Base-by-base conservation (phyloP, 1,140 invertebrate species). In the Atta colombica region DNA sequence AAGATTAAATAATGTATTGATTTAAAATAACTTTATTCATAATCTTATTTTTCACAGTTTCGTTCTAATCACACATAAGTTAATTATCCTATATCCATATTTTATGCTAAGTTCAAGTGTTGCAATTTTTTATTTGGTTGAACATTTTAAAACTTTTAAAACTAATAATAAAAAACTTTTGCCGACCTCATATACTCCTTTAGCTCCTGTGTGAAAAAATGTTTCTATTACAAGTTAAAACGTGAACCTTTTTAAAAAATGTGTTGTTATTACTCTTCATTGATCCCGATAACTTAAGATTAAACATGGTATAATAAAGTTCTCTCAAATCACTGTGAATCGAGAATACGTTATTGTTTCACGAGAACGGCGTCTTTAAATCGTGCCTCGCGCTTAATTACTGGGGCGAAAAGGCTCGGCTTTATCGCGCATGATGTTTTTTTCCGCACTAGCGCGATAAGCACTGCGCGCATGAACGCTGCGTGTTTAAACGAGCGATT, bases 341-440 rank as follows among this genome's bases (percentile, higher is more conserved):
- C 45, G 12, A 8, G 39, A 65, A 18, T 18, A 35, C 18, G 3
- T 51, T 21, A 60, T 72, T 80, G 80, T 88, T 87, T 53, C 31
- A 35, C 16, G n/a, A 28, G 86, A 25, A 28, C 14, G 39, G 21
- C 18, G 61, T 51, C 18, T 58, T 71, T 60, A 55, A 39, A n/a
- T 14, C 58, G 55, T 58, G 21, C 10, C 31, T 21, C 14, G 39
- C 35, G 35, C 63, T 82, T 78, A 71, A 89, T 89, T 88, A 66
- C 45, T 49, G 18, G 53, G 39, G 77, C 75, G 66, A 69, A 39
- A 82, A 82, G 18, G 25, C 51, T 81, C 53, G 68, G 28, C 35
- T 28, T 84, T 84, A 84, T 84, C 80, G 80, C 25, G 12, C 88
- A 87, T 65, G 84, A 78, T 85, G 71, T 74, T 82, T 81, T 81